Evolutionary conservation across 2,797 vertebrate species (phyloP).

Genomic region (Gouania willdenowi): DNA sequence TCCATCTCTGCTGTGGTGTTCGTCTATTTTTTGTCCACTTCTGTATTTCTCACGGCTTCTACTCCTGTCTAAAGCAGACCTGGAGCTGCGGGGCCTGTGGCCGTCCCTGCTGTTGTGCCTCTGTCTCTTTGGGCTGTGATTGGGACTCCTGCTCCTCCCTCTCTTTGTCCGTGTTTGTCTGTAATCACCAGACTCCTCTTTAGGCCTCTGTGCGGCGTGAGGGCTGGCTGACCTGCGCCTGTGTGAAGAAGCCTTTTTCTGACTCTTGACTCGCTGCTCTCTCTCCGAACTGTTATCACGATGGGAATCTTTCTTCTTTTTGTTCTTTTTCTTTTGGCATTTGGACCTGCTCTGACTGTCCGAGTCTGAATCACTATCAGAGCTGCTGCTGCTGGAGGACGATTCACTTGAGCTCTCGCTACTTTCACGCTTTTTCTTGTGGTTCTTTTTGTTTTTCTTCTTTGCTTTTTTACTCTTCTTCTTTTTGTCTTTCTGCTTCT

Average conservation of each 20-base stretch:
- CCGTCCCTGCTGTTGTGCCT: constrained; percentile 52
- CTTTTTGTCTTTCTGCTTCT: constrained; percentile 87
- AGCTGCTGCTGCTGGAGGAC: constrained; percentile 46
- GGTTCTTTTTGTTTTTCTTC: constrained; percentile 80
- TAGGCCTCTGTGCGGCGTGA: constrained; percentile 52
- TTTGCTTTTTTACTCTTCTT: constrained; percentile 86
- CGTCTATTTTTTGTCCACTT: constrained; percentile 46
- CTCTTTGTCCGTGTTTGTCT: constrained; percentile 39
- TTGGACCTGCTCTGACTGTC: constrained; percentile 66
- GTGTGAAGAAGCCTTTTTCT: constrained; percentile 70
- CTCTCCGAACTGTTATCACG: constrained; percentile 74
- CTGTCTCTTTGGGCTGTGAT: constrained; percentile 49
- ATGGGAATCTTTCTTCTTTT: constrained; percentile 79
- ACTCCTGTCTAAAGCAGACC: constrained; percentile 20
- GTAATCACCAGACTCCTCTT: constrained; percentile 44
- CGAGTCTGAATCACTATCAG: constrained; percentile 53
- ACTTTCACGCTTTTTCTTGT: constrained; percentile 74
- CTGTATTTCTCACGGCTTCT: constrained; percentile 51
- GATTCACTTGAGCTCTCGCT: constrained; percentile 69
- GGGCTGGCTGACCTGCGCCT: constrained; percentile 68
- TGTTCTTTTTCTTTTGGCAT: constrained; percentile 76
- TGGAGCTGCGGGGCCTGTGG: constrained; percentile 40
- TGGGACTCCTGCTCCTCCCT: constrained; percentile 39
- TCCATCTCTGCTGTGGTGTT: constrained; percentile 36
- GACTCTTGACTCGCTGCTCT: constrained; percentile 71